Conservation (phyloP, 1,140 invertebrate genomes). For the Ooceraea biroi region DNA sequence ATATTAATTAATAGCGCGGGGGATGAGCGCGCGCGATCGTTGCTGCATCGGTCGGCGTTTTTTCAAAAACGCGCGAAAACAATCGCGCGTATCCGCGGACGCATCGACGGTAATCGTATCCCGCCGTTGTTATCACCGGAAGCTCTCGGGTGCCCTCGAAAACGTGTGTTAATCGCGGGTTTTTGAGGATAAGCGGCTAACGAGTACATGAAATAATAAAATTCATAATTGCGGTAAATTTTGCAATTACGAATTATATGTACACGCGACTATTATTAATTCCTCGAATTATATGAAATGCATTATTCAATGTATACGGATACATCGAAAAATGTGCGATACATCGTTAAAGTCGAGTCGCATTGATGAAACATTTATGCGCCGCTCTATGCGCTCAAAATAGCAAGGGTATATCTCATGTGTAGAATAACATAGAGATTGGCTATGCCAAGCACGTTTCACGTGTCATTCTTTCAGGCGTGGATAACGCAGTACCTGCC, state of each 20-base stretch:
- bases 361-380: conserved; percentile 37
- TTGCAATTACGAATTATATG: background rate
- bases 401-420: conserved; percentile 45
- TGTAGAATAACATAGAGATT: conserved; percentile 26
- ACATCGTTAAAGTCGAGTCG: background rate
- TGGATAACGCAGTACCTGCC: conserved; percentile 42
- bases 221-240: background rate
- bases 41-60: conserved; percentile 37
- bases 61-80: conserved; percentile 60
- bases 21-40: conserved; percentile 41
- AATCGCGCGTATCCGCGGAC: background rate
- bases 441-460: conserved; percentile 46
- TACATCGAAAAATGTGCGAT: background rate
- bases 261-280: background rate
- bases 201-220: background rate
- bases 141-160: background rate
- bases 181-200: background rate
- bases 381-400: conserved; percentile 29
- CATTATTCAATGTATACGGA: background rate
- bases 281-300: background rate
- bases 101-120: conserved; percentile 14
- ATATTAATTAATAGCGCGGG: conserved; percentile 76
- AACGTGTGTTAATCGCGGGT: background rate
- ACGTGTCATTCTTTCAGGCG: conserved; percentile 49
- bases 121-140: background rate